Evolutionary conservation across 2,888 invertebrate genomes (phyloP), one percentile per base, ranked within the genome.

Genomic region (Amiota minor): DNA sequence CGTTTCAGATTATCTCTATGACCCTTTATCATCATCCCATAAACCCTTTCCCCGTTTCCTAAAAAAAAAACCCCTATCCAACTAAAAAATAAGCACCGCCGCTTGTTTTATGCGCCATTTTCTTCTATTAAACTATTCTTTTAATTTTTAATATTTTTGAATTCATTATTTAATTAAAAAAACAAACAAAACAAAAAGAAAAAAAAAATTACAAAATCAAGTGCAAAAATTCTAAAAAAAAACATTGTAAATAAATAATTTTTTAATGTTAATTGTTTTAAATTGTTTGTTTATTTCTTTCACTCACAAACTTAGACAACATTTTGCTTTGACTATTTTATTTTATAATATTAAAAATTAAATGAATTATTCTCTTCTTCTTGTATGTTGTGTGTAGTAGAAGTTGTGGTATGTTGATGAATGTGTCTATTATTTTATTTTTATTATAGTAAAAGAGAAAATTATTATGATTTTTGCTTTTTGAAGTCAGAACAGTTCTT

Each of bases 231-330:
- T 16, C 64, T n/a, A n/a, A 47, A 65, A n/a, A 20, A n/a, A 65
- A 65, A 56, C n/a, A n/a, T n/a, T 61, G 68, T 74, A 59, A 72
- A 74, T 72, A 64, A 59, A 59, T 59, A 59, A 16, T 59, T 59
- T 59, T 55, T 64, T 35, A 23, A 75, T 72, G 73, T 64, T 73
- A 46, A 64, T 35, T 35, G n/a, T 53, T 59, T 59, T 59, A 59
- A 59, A n/a, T 59, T 59, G 59, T 59, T 35, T 18, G 20, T 59
- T 35, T 35, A 35, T 35, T 20, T 20, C 16, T 49, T 10, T 18
- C 46, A 65, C 49, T 20, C 18, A 47, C 47, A 65, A 6, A 47
- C 8, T 16, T 18, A 65, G 9, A 16, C 18, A 47, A 8, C 18
- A 35, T 35, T 4, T 35, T 35, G 35, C 6, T 35, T 35, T 35